A percentile compares a stretch with the other conserved stretches of the same genome.
Conservation (phyloP, 2,888 invertebrate genomes). For the Aelia acuminata region DNA sequence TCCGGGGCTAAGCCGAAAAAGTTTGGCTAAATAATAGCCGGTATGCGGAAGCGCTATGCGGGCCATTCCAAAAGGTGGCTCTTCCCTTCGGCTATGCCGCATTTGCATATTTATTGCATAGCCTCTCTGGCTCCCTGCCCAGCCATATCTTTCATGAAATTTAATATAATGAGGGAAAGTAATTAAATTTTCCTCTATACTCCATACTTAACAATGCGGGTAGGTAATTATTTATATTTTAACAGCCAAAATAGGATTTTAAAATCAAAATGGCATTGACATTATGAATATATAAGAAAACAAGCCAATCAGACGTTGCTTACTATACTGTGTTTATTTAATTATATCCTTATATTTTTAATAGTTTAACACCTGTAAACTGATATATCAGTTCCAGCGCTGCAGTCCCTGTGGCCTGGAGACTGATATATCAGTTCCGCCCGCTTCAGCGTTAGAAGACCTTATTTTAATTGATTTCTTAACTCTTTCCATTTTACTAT, state of each 20-base stretch:
- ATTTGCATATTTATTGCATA: conserved; percentile 3
- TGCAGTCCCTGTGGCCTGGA: no score
- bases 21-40: neutral
- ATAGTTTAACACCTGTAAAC: no score
- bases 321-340: no score
- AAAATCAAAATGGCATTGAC: neutral
- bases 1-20: conserved; percentile 16
- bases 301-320: no score
- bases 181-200: neutral
- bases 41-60: neutral
- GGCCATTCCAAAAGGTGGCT: neutral
- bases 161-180: neutral
- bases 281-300: neutral
- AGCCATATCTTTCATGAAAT: neutral
- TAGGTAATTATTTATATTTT: neutral
- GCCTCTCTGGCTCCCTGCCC: neutral
- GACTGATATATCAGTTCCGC: no score
- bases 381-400: no score
- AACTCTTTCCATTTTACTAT: no score
- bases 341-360: no score
- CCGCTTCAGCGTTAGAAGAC: no score
- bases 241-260: neutral
- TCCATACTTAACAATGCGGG: neutral
- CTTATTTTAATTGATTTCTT: no score
- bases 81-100: neutral